A percentile compares a stretch with the other conserved stretches of the same genome.
phyloP scores from a whole-genome alignment of 1,140 invertebrate genomes.

The Watersipora subatra region DNA sequence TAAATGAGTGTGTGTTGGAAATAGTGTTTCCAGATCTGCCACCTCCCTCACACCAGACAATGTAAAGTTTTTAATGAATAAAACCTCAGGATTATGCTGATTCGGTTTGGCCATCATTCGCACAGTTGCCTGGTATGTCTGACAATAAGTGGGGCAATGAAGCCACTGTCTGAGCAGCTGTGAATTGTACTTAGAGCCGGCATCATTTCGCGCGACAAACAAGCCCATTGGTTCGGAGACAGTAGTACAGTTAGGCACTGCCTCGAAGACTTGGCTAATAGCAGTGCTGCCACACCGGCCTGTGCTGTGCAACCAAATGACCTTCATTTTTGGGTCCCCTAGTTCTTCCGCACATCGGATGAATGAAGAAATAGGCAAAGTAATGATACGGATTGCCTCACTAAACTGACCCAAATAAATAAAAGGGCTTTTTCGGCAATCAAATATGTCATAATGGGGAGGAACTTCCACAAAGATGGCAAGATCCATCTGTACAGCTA shows the following conservation, averaged over 20 bases:
- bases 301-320: slow-evolving; percentile 26
- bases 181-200: slow-evolving; percentile 12
- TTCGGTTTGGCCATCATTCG: slow-evolving; percentile 30
- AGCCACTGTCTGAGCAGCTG: not conserved
- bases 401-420: slow-evolving; percentile 22
- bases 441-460: slow-evolving; percentile 17
- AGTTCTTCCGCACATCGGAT: slow-evolving; percentile 29
- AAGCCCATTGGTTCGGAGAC: slow-evolving; percentile 26
- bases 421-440: slow-evolving; percentile 6
- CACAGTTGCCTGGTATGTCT: slow-evolving; percentile 23
- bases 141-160: slow-evolving; percentile 19
- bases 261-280: slow-evolving; percentile 23
- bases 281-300: slow-evolving; percentile 25
- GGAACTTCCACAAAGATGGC: slow-evolving; percentile 25
- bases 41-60: slow-evolving; percentile 18
- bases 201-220: slow-evolving; percentile 19
- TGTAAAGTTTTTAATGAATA: not conserved
- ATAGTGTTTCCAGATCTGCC: slow-evolving; percentile 18
- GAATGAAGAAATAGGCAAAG: slow-evolving; percentile 27
- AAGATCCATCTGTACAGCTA: slow-evolving; percentile 24
- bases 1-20: slow-evolving; percentile 23
- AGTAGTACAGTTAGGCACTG: slow-evolving; percentile 22
- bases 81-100: slow-evolving; percentile 13
- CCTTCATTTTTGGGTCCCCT: slow-evolving; percentile 21
- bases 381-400: slow-evolving; percentile 23